Evolutionary conservation across 2,797 vertebrate species (phyloP), one percentile per base, ranked within the genome.

Genomic region (Parauchenoglanis punctatus): DNA sequence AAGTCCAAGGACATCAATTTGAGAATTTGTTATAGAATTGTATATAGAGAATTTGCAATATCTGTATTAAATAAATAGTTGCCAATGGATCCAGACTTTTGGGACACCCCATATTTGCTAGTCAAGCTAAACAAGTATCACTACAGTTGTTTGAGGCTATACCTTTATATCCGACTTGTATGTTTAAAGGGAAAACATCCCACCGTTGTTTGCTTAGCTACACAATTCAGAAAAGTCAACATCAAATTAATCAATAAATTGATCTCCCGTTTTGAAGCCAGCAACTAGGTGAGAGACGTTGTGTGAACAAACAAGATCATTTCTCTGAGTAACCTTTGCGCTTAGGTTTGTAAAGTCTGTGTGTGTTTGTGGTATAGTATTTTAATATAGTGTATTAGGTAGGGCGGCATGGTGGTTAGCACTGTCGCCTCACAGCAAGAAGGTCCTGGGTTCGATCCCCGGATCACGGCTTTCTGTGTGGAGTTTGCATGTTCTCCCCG

Each of bases 201-300:
- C 17, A 58, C 11, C 25, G 20, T 3, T 67, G 46, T 68, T 83
- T 83, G n/a, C 25, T 40, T 28, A 63, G 44, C n/a, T 44, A 1
- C 52, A 84, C 46, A 76, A 20, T 46, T 82, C 35, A 86, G 25
- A 23, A 70, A 80, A 12, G 40, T 84, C 35, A 67, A 65, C 25
- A 28, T 10, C 31, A 67, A 25, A 83, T 65, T 52, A 83, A 59
- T 87, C 35, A 82, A 5, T 65, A 2, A 61, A 59, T 20, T 46
- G 18, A 77, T 70, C 46, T 80, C 10, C 31, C n/a, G 35, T 44
- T 83, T 83, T 40, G 12, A 56, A 23, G 1, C 13, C 13, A 61
- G 68, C 56, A 82, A 28, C 12, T 31, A 12, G 35, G 65, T 4
- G 2, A 85, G 20, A n/a, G 17, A 52, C 6, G 2, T 23, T 31